Conservation (phyloP, 2,888 invertebrate species). For the Drosophila meridiana region DNA sequence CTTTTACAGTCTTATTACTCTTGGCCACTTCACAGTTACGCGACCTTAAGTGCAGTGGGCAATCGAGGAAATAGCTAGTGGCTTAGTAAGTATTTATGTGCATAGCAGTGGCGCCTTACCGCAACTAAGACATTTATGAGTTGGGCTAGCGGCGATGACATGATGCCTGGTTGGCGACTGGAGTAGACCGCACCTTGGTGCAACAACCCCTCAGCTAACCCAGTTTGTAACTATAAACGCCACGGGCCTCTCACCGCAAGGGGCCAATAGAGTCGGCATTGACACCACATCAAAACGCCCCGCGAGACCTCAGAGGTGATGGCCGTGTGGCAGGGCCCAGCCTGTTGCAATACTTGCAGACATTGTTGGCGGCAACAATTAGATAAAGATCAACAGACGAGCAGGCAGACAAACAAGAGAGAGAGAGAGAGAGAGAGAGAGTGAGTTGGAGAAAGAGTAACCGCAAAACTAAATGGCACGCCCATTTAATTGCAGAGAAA, state of each 20-base stretch:
- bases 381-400: constrained; percentile 75
- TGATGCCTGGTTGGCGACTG: constrained; percentile 28
- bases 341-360: constrained; percentile 47
- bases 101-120: constrained; percentile 16
- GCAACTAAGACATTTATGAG: constrained; percentile 48
- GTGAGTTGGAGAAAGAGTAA: constrained; percentile 27
- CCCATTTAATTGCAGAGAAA: constrained; percentile 76
- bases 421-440: too few species aligned
- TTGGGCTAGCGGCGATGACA: constrained; percentile 31
- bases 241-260: constrained; percentile 46
- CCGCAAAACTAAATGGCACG: constrained; percentile 70
- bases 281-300: constrained; percentile 70
- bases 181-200: constrained; percentile 53
- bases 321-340: constrained; percentile 27
- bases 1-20: constrained; percentile 4
- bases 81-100: constrained; percentile 2
- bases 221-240: constrained; percentile 62
- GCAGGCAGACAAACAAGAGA: constrained; percentile 8
- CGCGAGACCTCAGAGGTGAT: constrained; percentile 36
- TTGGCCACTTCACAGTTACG: background rate
- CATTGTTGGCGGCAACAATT: constrained; percentile 64
- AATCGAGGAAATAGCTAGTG: constrained; percentile 4
- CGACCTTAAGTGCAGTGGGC: background rate
- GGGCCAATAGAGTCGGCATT: constrained; percentile 38
- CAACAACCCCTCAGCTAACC: constrained; percentile 33